A percentile compares a stretch with the other conserved stretches of the same genome.
These are phyloP conservation scores for Theocolax elegans DNA, from an alignment of 1,140 invertebrate species.

Conservation along the genomic window DNA sequence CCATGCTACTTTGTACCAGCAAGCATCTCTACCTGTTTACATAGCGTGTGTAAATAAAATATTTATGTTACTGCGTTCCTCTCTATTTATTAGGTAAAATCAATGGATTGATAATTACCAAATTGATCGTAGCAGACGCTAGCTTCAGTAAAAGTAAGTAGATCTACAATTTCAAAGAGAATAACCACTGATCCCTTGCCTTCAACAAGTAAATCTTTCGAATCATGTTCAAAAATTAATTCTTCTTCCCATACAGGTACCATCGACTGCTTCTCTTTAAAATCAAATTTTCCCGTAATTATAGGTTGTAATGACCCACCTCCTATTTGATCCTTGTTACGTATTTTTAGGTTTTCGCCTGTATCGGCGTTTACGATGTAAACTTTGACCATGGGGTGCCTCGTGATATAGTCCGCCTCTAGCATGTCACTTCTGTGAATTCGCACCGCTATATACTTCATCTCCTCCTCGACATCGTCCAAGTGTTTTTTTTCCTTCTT, in stretches of 20 bases:
- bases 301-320: slow-evolving; percentile 49
- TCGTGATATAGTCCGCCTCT: slow-evolving; percentile 56
- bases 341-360: slow-evolving; percentile 56
- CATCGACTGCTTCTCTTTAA: slow-evolving; percentile 60
- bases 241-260: slow-evolving; percentile 75
- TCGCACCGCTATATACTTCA: slow-evolving; percentile 55
- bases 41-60: too few relatives aligned
- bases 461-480: slow-evolving; percentile 15
- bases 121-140: slow-evolving; percentile 60
- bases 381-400: slow-evolving; percentile 64
- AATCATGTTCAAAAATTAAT: slow-evolving; percentile 73
- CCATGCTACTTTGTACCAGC: slow-evolving; percentile 76
- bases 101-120: too few relatives aligned
- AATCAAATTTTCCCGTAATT: slow-evolving; percentile 59
- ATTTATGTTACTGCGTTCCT: too few relatives aligned
- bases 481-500: slow-evolving; percentile 34
- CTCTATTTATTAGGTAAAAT: too few relatives aligned
- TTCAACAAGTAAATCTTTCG: slow-evolving; percentile 64
- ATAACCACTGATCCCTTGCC: slow-evolving; percentile 65
- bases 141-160: slow-evolving; percentile 59
- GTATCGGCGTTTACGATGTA: slow-evolving; percentile 56
- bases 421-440: slow-evolving; percentile 57
- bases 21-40: slow-evolving; percentile 62
- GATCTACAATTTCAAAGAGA: slow-evolving; percentile 73
- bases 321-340: slow-evolving; percentile 14